phyloP scores from a whole-genome alignment of 2,797 vertebrate genomes.

The Acipenser ruthenus region DNA sequence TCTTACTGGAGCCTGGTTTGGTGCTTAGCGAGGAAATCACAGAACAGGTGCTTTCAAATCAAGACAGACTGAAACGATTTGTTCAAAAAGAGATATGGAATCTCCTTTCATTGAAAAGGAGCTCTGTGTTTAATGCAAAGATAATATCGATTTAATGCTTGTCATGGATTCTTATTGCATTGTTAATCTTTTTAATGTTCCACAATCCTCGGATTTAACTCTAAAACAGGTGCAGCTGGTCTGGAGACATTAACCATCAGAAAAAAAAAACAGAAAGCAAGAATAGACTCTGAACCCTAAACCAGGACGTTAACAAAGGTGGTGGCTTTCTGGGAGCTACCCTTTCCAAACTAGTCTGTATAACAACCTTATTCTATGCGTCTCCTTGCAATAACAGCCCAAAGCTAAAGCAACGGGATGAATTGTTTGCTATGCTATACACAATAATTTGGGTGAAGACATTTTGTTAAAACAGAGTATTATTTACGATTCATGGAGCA shows the following conservation, averaged over 20 bases:
- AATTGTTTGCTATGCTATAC: too few species aligned
- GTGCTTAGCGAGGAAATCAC: slow-evolving; percentile 39
- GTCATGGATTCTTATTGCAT: slow-evolving; percentile 43
- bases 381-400: too few species aligned
- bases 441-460: too few species aligned
- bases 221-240: slow-evolving; percentile 42
- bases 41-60: slow-evolving; percentile 65
- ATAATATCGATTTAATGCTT: slow-evolving; percentile 69
- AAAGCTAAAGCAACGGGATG: too few species aligned
- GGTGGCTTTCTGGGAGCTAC: neutral
- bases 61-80: slow-evolving; percentile 49
- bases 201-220: slow-evolving; percentile 35
- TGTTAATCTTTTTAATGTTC: slow-evolving; percentile 55
- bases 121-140: slow-evolving; percentile 64
- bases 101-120: slow-evolving; percentile 35
- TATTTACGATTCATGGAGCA: too few species aligned
- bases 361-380: slow-evolving; percentile 9
- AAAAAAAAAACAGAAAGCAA: neutral
- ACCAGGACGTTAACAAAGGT: slow-evolving; percentile 9
- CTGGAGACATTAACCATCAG: slow-evolving; percentile 21
- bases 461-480: too few species aligned
- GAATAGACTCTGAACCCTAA: neutral
- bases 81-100: slow-evolving; percentile 46
- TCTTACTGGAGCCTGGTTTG: slow-evolving; percentile 15
- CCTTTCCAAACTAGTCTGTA: slow-evolving; percentile 4